A percentile compares a stretch with the other conserved stretches of the same genome.
These are phyloP conservation scores for Nicator chloris DNA, from an alignment of 2,113 vertebrate species.

Conservation along the genomic window DNA sequence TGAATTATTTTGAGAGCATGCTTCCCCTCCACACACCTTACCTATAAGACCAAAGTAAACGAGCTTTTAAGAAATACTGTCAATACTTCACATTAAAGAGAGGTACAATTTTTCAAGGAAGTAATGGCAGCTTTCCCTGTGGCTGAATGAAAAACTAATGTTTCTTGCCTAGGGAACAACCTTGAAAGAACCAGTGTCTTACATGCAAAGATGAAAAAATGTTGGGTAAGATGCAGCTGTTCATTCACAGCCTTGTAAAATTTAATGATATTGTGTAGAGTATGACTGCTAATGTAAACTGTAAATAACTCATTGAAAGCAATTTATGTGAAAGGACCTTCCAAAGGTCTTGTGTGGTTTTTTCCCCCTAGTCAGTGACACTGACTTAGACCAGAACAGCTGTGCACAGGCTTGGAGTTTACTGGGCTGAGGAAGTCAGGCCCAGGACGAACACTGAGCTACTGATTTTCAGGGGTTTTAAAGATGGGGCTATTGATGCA, in stretches of 20 bases:
- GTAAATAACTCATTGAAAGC: slow-evolving; percentile 59
- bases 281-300: slow-evolving; percentile 56
- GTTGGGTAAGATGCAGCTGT: slow-evolving; percentile 28
- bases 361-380: not conserved
- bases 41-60: not conserved
- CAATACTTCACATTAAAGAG: not conserved
- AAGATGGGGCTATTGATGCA: not conserved
- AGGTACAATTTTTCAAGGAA: not conserved
- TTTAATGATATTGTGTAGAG: slow-evolving; percentile 13
- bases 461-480: not conserved
- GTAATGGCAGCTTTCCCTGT: not conserved
- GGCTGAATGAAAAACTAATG: not conserved
- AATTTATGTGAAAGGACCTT: not conserved
- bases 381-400: not conserved
- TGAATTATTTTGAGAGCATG: not conserved
- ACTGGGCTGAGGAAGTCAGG: not conserved
- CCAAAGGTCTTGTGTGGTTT: slow-evolving; percentile 14
- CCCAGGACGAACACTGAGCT: not conserved
- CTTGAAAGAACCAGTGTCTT: not conserved
- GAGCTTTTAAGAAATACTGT: not conserved
- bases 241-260: slow-evolving; percentile 27
- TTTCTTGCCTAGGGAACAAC: not conserved
- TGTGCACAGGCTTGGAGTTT: not conserved
- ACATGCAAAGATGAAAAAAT: slow-evolving; percentile 37
- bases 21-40: not conserved